phyloP scores from a whole-genome alignment of 2,113 vertebrate species.

The Perccottus glenii region DNA sequence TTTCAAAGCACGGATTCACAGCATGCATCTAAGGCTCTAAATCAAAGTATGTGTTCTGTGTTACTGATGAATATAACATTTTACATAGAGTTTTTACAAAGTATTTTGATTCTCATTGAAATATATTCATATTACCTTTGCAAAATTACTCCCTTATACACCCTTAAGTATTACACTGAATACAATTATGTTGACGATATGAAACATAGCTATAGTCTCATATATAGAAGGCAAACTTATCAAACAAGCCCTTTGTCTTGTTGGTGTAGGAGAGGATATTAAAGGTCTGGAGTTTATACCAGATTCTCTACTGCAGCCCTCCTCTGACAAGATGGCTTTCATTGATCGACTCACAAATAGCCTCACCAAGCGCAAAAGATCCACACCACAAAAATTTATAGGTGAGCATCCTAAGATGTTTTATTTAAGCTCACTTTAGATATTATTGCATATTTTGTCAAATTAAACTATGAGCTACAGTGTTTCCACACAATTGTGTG shows the following conservation, averaged over 20 bases:
- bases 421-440: conserved; percentile 17
- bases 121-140: no score
- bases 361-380: conserved; percentile 96
- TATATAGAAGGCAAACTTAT: background rate
- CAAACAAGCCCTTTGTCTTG: background rate
- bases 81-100: background rate
- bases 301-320: conserved; percentile 88
- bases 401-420: conserved; percentile 82
- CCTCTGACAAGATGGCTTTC: conserved; percentile 90
- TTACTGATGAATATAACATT: background rate
- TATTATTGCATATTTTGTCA: background rate
- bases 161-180: background rate
- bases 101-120: no score
- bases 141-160: no score
- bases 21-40: conserved; percentile 81
- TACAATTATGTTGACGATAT: background rate
- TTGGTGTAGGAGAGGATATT: conserved; percentile 87
- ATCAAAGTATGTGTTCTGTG: conserved; percentile 52
- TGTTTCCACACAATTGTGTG: no score
- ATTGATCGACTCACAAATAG: conserved; percentile 93
- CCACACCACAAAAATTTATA: conserved; percentile 95
- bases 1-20: conserved; percentile 89
- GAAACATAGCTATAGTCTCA: no score
- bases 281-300: conserved; percentile 91
- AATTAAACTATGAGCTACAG: background rate